Evolutionary conservation across 2,113 vertebrate species (phyloP).

Genomic region (Tychaedon coryphoeus): DNA sequence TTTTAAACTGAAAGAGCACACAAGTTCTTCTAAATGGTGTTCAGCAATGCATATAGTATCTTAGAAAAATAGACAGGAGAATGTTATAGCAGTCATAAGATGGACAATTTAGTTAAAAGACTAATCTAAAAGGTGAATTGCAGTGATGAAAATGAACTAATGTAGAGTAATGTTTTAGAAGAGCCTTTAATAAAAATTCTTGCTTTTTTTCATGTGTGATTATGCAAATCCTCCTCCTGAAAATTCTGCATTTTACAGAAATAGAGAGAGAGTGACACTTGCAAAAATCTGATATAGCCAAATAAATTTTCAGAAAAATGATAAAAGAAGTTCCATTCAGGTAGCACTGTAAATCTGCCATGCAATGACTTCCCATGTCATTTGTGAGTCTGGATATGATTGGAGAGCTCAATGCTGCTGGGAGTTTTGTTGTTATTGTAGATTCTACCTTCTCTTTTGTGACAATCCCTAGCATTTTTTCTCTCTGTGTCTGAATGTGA

Average conservation of each 20-base stretch:
- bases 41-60: background rate
- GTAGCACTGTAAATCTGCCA: background rate
- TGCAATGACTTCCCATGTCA: background rate
- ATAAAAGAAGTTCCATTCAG: background rate
- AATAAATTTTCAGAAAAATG: background rate
- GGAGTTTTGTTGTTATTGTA: background rate
- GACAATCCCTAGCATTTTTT: background rate
- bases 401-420: background rate
- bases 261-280: background rate
- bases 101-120: background rate
- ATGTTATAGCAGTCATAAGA: background rate
- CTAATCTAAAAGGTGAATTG: background rate
- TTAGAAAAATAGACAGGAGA: background rate
- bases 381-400: background rate
- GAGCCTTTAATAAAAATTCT: background rate
- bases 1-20: background rate
- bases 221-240: background rate
- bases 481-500: background rate
- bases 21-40: background rate
- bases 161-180: background rate
- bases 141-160: background rate
- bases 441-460: background rate
- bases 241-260: background rate
- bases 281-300: background rate
- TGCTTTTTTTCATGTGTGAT: background rate